A percentile compares a stretch with the other conserved stretches of the same genome.
These are phyloP conservation scores for Luperina nickerlii DNA, from an alignment of 2,888 invertebrate species.

Conservation along the genomic window DNA sequence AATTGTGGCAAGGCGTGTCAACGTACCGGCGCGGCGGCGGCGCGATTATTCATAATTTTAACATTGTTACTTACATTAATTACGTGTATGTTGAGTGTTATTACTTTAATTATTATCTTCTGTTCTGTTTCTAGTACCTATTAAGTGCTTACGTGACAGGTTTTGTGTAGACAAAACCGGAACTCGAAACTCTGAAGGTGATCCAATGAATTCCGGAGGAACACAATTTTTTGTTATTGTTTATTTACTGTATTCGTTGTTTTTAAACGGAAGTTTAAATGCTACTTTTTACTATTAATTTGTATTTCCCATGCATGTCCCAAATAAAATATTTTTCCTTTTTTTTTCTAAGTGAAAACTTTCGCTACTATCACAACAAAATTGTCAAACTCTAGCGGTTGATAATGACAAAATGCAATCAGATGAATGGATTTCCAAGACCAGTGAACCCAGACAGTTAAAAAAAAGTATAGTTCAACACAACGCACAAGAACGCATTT, in stretches of 20 bases:
- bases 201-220: background rate
- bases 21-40: slow-evolving; percentile 16
- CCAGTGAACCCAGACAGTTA: background rate
- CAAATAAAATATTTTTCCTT: background rate
- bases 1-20: slow-evolving; percentile 38
- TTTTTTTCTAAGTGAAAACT: background rate
- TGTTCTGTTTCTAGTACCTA: background rate
- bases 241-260: background rate
- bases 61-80: slow-evolving; percentile 32
- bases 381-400: background rate
- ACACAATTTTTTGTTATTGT: background rate
- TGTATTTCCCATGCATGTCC: background rate
- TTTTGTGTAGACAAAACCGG: background rate
- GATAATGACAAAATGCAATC: background rate
- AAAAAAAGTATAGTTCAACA: background rate
- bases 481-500: too few species aligned
- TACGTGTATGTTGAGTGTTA: slow-evolving; percentile 16
- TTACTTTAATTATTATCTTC: slow-evolving; percentile 13
- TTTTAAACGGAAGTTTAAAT: background rate
- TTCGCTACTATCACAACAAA: background rate
- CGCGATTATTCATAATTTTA: slow-evolving; percentile 38
- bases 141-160: slow-evolving; percentile 27
- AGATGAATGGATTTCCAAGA: background rate
- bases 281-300: background rate
- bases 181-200: background rate